A percentile compares a stretch with the other conserved stretches of the same genome.
phyloP scores from a whole-genome alignment of 2,797 vertebrate species.

The Enteromius thamalakanensis region DNA sequence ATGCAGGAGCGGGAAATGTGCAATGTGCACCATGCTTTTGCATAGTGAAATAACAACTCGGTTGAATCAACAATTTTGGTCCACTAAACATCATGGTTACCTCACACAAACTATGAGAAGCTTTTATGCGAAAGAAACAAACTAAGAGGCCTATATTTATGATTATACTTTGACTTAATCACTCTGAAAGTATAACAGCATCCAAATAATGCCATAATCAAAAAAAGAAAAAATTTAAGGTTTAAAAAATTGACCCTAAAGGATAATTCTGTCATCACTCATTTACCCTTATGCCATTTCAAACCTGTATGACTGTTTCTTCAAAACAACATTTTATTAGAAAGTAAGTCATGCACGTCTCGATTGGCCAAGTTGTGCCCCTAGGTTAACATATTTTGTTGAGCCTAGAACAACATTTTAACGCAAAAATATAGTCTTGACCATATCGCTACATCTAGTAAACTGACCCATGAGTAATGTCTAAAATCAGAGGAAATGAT shows the following conservation, averaged over 20 bases:
- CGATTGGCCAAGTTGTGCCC: no score
- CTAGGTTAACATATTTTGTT: no score
- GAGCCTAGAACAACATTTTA: no score
- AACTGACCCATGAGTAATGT: no score
- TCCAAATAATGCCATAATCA: background rate
- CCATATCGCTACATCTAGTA: no score
- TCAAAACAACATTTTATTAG: background rate
- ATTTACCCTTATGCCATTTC: background rate
- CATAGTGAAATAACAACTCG: constrained; percentile 39
- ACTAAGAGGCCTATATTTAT: background rate
- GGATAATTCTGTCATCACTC: background rate
- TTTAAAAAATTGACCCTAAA: background rate
- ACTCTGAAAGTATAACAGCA: background rate
- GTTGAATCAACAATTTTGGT: constrained; percentile 17
- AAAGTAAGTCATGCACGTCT: background rate
- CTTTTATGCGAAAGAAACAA: background rate
- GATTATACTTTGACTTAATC: background rate
- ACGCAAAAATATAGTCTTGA: no score
- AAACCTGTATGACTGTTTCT: background rate
- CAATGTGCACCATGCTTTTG: constrained; percentile 42
- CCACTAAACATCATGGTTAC: constrained; percentile 34
- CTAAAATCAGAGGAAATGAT: no score
- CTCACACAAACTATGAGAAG: constrained; percentile 5
- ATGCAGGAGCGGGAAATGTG: constrained; percentile 69
- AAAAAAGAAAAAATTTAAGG: no score